Conservation (phyloP, 2,888 invertebrate species). For the Amblyjoppa proteus region DNA sequence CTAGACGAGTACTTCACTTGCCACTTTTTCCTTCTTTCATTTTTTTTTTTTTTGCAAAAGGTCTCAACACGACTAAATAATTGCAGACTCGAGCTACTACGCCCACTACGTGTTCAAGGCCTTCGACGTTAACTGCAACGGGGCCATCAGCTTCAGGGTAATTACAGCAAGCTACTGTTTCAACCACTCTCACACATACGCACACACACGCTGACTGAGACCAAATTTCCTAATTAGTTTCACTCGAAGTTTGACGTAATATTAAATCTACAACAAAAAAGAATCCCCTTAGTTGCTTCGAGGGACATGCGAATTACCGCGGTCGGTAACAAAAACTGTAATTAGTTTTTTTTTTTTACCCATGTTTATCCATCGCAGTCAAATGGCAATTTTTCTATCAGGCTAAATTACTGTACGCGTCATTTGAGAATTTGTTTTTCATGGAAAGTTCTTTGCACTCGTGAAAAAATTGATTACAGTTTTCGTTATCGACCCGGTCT, state of each 20-base stretch:
- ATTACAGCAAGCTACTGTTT: conserved; percentile 83
- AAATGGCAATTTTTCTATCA: too few species aligned
- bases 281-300: too few species aligned
- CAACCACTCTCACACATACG: not conserved
- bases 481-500: too few species aligned
- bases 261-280: too few species aligned
- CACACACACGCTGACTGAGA: not conserved
- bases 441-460: too few species aligned
- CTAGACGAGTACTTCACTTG: not conserved
- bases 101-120: conserved; percentile 99
- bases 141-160: conserved; percentile 99
- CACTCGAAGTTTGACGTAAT: not conserved
- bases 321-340: too few species aligned
- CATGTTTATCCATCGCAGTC: too few species aligned
- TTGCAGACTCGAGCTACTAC: conserved; percentile 96
- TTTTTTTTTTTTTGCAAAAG: not conserved
- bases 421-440: too few species aligned
- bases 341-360: too few species aligned
- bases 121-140: conserved; percentile 98
- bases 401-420: too few species aligned
- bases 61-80: conserved; percentile 59
- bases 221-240: not conserved
- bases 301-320: too few species aligned
- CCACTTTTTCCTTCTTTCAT: conserved; percentile 1
- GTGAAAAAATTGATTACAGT: too few species aligned